A percentile compares a stretch with the other conserved stretches of the same genome.
These are phyloP conservation scores for Sphaerodactylus townsendi DNA, from an alignment of 2,113 vertebrate species.

Conservation along the genomic window DNA sequence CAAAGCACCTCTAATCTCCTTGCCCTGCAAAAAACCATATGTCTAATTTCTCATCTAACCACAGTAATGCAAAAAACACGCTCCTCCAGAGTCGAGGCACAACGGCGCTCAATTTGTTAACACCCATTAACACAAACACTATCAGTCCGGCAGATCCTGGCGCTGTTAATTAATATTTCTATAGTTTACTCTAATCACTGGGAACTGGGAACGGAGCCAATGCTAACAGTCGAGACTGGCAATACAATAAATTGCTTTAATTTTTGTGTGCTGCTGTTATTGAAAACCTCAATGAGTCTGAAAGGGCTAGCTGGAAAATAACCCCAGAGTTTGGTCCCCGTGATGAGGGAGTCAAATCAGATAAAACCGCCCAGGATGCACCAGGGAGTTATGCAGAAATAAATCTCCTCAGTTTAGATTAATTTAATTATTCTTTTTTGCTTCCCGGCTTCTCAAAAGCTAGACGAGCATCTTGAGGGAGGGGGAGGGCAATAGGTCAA, in stretches of 20 bases:
- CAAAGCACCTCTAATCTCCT: background rate
- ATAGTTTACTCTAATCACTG: constrained; percentile 59
- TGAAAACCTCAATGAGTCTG: constrained; percentile 21
- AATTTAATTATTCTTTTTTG: no score
- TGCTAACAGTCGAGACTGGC: constrained; percentile 31
- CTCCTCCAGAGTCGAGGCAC: background rate
- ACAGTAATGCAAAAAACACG: background rate
- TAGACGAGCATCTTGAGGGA: no score
- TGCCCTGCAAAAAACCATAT: background rate
- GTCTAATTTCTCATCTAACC: background rate
- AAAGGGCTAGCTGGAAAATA: constrained; percentile 44
- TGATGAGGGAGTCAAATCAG: background rate
- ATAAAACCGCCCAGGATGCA: background rate
- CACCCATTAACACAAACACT: constrained; percentile 31
- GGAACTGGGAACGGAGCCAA: constrained; percentile 56
- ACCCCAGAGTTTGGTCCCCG: background rate
- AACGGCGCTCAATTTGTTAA: constrained; percentile 17
- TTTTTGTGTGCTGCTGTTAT: constrained; percentile 14
- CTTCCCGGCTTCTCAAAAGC: no score
- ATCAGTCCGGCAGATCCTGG: constrained; percentile 37
- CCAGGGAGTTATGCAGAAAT: no score
- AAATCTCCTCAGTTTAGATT: no score
- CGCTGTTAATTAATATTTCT: constrained; percentile 59
- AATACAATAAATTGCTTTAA: constrained; percentile 43
- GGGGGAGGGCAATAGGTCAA: no score